phyloP scores from a whole-genome alignment of 2,113 vertebrate genomes.

The Pseudorectes ferrugineus region DNA sequence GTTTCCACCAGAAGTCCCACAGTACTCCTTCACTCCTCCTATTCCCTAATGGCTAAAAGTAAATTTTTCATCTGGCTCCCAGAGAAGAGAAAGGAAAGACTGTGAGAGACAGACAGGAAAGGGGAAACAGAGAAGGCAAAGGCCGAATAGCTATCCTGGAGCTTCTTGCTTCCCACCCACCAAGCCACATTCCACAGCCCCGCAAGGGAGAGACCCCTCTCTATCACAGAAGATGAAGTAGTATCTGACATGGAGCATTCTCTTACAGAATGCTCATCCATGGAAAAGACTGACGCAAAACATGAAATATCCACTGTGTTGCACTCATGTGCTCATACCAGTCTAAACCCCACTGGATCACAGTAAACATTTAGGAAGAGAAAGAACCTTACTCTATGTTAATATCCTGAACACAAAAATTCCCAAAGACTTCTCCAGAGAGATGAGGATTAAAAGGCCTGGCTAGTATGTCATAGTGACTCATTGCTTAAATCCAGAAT shows the following conservation, averaged over 20 bases:
- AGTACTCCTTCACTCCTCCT: slow-evolving; percentile 4
- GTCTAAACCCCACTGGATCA: background rate
- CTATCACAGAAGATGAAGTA: background rate
- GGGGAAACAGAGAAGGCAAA: background rate
- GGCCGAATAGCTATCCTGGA: background rate
- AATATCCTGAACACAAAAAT: background rate
- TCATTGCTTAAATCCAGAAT: background rate
- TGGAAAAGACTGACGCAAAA: background rate
- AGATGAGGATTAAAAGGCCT: background rate
- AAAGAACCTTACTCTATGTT: background rate
- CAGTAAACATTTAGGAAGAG: background rate
- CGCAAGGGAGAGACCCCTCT: background rate
- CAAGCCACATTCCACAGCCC: slow-evolving; percentile 18
- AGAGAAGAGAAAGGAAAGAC: background rate
- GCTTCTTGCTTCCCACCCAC: slow-evolving; percentile 40
- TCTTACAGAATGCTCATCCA: background rate
- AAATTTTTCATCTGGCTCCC: slow-evolving; percentile 23
- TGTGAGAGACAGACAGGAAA: slow-evolving; percentile 20
- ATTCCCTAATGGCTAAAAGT: slow-evolving; percentile 21
- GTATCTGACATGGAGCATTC: background rate
- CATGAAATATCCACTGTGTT: background rate
- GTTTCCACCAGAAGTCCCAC: slow-evolving; percentile 20
- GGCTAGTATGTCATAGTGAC: background rate
- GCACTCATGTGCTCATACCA: background rate
- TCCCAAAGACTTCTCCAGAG: background rate